Conservation (phyloP, 2,797 vertebrate species). For the Petrocephalus schoutedeni region DNA sequence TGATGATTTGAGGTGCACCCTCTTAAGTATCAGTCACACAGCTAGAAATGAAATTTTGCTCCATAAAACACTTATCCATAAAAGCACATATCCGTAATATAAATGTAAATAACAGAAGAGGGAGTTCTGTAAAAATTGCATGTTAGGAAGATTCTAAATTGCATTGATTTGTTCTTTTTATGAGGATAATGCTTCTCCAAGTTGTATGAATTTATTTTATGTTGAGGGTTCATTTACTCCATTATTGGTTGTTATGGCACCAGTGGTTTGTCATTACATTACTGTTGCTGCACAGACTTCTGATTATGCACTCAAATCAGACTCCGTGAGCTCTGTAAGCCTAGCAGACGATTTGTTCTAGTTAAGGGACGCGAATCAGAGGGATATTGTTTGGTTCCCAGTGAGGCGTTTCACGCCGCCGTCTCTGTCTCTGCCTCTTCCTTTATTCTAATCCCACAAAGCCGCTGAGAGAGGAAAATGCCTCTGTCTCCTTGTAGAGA, state of each 20-base stretch:
- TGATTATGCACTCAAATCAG: neutral
- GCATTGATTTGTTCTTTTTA: constrained; percentile 9
- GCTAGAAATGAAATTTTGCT: neutral
- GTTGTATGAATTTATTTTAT: constrained; percentile 3
- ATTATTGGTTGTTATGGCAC: neutral
- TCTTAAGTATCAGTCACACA: neutral
- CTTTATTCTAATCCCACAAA: neutral
- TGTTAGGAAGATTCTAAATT: constrained; percentile 3
- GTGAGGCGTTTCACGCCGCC: neutral
- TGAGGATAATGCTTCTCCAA: neutral
- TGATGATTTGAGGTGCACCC: neutral
- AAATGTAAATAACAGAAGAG: neutral
- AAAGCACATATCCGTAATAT: neutral
- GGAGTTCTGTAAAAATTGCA: neutral
- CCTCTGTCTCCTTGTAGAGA: neutral
- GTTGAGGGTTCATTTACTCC: neutral
- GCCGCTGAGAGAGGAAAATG: neutral
- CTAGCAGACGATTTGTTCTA: constrained; percentile 15
- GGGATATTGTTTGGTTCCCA: constrained; percentile 13
- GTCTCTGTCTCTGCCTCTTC: neutral
- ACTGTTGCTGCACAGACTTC: constrained; percentile 4
- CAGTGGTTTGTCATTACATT: neutral
- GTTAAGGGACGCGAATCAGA: neutral
- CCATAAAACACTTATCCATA: neutral
- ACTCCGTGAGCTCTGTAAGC: neutral